Base-by-base conservation (phyloP, 2,797 vertebrate species). In the Nyctibius grandis region DNA sequence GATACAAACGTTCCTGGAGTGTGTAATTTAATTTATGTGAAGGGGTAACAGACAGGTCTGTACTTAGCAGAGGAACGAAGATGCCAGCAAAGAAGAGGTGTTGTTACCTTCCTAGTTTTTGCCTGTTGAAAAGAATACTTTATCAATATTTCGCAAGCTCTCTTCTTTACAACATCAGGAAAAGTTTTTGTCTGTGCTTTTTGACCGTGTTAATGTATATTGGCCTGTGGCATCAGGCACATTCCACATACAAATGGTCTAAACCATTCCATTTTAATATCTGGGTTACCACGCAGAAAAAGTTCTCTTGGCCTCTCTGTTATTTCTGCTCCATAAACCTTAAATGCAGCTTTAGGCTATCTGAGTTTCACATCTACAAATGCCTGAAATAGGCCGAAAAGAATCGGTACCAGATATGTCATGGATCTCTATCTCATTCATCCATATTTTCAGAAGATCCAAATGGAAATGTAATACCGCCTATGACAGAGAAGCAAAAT, bases 301-400 rank as follows among this genome's bases (percentile, higher is more conserved):
- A 73, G 42, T 78, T 45, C 31, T 83, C 33, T 81, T 60, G 80
- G 33, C 26, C 31, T 51, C 42, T 83, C 9, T 1, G 78, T 83
- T 91, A 54, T 92, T 94, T 96, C 92, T 96, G 78, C 78, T 83
- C 57, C 78, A 84, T 88, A 92, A 95, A 94, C 33, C 20, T 80
- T 60, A 33, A 92, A 36, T 50, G 74, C 5, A 53, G 34, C 68
- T 82, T 94, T 67, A 89, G 70, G 44, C 29, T 89, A 85, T 74
- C 72, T 50, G 73, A 79, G 33, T 88, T 91, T 89, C 68, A 77
- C 42, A 68, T 68, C 65, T 76, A 47, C 38, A 85, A 50, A 61
- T 45, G 17, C 64, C 44, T 87, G 42, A 57, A 92, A 85, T 9
- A 82, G n/a, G 9, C 56, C 88, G n/a, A 72, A 91, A 90, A 82